Base-by-base conservation (phyloP, 2,888 invertebrate genomes). In the Brenthis hecate region DNA sequence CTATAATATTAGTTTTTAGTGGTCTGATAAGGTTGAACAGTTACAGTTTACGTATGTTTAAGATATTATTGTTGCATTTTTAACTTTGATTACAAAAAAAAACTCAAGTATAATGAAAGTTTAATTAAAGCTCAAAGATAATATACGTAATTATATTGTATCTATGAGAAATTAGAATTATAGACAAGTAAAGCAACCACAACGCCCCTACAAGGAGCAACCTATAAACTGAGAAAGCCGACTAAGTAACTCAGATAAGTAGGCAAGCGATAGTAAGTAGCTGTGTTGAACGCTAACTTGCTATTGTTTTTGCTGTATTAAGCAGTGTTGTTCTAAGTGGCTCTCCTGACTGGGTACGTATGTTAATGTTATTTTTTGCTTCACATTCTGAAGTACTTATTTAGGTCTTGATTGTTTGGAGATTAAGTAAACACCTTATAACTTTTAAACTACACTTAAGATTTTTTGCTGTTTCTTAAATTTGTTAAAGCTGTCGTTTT, bases 251-350 rank as follows among this genome's bases (percentile, higher is more conserved):
- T 71, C 63, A 75, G 77, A 74, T 79, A 79, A 78, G 76, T 76
- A 77, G 73, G 72, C 74, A 66, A 75, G 75, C 76, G 78, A 72
- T 77, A 83, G 78, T 76, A 80, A 78, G 71, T 71, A 66, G 68
- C 63, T 36, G 65, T 66, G 57, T 69, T 74, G 74, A 80, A 80
- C 80, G 73, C 76, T 76, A 83, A 81, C 82, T 84, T 62, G 80
- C 82, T 81, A 84, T 87, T 85, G 86, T 86, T 88, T 88, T 87
- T 85, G 82, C 83, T 81, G 84, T 79, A 84, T 85, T 85, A 83
- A 85, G 81, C 78, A 84, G 80, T 84, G 80, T 83, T 87, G 75
- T 78, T 80, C 77, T 81, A 85, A 87, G 84, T 84, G 84, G 84
- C 78, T 81, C 78, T 81, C 81, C 82, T 72, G 80, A 81, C 79